A percentile compares a stretch with the other conserved stretches of the same genome.
Evolutionary conservation across 2,797 vertebrate species (phyloP).

Genomic region (Lepidocolaptes lacrymiger): DNA sequence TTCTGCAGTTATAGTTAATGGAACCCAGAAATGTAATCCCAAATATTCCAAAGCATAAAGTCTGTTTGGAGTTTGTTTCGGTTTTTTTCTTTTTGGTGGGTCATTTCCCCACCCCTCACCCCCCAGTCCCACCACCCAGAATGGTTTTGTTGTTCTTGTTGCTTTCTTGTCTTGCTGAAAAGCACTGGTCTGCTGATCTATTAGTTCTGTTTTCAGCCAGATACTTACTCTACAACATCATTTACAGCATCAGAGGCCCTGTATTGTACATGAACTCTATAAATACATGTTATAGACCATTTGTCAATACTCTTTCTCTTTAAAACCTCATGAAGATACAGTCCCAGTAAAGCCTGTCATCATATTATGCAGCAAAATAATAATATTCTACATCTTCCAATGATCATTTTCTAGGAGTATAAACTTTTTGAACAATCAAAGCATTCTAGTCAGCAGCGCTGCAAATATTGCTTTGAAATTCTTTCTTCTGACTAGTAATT

Average conservation of each 20-base stretch:
- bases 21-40: background rate
- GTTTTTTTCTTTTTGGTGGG: background rate
- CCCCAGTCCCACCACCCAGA: accelerated
- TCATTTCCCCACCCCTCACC: background rate
- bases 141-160: background rate
- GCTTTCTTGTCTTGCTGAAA: background rate
- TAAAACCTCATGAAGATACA: background rate
- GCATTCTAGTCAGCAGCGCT: background rate
- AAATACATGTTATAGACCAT: background rate
- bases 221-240: background rate
- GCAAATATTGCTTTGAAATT: background rate
- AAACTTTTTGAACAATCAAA: background rate
- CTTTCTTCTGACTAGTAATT: background rate
- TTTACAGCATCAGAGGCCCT: background rate
- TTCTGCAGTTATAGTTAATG: background rate
- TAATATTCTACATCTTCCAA: background rate
- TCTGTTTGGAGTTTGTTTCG: background rate
- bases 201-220: constrained; percentile 22
- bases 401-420: background rate
- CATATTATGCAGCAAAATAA: constrained; percentile 2
- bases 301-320: background rate
- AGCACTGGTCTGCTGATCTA: background rate
- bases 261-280: background rate
- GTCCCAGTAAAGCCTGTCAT: background rate
- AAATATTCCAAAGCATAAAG: background rate